Evolutionary conservation across 2,888 invertebrate species (phyloP), one percentile per base, ranked within the genome.

Genomic region (Plagiodera versicolora): DNA sequence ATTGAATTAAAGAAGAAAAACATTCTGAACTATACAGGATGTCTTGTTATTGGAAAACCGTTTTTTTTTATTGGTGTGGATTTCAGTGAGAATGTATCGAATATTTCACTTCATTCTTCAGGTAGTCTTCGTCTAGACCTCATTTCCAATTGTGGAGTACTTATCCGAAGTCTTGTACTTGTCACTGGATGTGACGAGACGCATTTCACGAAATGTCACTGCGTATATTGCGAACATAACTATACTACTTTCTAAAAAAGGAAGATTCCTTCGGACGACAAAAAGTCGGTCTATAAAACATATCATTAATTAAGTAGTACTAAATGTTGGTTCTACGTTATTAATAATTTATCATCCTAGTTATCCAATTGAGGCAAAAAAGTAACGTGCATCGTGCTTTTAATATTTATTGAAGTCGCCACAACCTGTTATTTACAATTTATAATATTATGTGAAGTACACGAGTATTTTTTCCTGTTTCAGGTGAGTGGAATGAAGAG

Each of bases 261-360:
- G 32, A 32, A 32, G 32, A 32, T 11, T 32, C 11, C 32, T 32
- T 9, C n/a, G 11, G 32, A 32, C 32, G 32, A 32, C 32, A 46
- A 54, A 44, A 46, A 55, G 35, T 11, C 47, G 49, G 48, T 44
- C 54, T 48, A 61, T 50, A 60, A 56, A 55, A 56, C 64, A 67
- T 65, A 63, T 63, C 56, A 67, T 63, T 68, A 67, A 70, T 67
- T 67, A 68, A 70, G 64, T 58, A 58, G 64, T 62, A 67, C 64
- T 70, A 68, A 69, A 66, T 64, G 61, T 61, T 56, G 60, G 58
- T 56, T 60, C 63, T 60, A 56, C 54, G 63, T 54, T 55, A 67
- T 69, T 64, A 69, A 67, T 69, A 64, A 69, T 67, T 58, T 58
- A 67, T 67, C 58, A 63, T 58, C 54, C 55, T 56, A 65, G 60